phyloP scores from a whole-genome alignment of 2,888 invertebrate species.

The Acanthosepion pharaonis region DNA sequence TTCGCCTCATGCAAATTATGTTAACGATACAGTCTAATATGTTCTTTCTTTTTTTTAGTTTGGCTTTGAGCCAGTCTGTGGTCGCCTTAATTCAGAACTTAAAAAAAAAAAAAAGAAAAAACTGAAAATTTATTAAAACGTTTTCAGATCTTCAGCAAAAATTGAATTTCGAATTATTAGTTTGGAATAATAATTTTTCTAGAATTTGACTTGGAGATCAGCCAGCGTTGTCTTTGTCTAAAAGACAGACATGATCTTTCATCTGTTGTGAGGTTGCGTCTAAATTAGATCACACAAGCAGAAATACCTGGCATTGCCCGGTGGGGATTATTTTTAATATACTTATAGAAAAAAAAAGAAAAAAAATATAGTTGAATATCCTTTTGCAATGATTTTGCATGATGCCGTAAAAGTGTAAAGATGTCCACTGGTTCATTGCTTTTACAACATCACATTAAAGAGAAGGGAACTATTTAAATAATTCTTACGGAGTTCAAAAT shows the following conservation, averaged over 20 bases:
- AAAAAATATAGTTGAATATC: too few relatives aligned
- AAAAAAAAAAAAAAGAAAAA: not conserved
- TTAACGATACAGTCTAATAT: not conserved
- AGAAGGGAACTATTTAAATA: too few relatives aligned
- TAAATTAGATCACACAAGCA: not conserved
- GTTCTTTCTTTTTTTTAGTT: not conserved
- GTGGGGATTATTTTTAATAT: not conserved
- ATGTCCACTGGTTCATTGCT: too few relatives aligned
- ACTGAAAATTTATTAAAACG: not conserved
- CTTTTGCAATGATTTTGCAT: too few relatives aligned
- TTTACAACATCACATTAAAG: too few relatives aligned
- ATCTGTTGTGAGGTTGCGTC: not conserved
- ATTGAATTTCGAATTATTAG: not conserved
- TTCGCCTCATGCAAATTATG: not conserved
- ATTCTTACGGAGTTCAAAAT: too few relatives aligned
- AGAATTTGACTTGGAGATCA: not conserved
- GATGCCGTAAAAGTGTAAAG: too few relatives aligned
- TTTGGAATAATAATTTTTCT: not conserved
- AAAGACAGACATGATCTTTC: not conserved
- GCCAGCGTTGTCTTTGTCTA: not conserved
- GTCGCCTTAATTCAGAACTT: not conserved
- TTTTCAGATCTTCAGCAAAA: not conserved
- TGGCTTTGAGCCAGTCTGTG: not conserved
- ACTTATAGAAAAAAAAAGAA: not conserved
- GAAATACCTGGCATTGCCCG: not conserved